Evolutionary conservation across 2,113 vertebrate genomes (phyloP), one percentile per base, ranked within the genome.

Genomic region (Neolamprologus devosi): DNA sequence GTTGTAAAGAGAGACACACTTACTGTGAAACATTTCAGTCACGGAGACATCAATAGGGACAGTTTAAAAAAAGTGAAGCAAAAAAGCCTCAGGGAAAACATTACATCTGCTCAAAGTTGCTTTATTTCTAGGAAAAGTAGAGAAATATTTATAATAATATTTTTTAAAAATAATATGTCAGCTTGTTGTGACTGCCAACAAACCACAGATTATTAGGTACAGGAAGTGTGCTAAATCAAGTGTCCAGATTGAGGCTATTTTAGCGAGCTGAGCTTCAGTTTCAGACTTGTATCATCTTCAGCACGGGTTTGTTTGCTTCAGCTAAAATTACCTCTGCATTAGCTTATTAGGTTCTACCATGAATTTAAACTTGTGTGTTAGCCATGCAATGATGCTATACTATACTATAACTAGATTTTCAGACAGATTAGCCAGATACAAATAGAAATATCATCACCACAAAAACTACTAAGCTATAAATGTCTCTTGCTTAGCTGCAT

Each of bases 401-500:
- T 23, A 55, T 55, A 23, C 33, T 37, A 37, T 21, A 68, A 13
- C 63, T 65, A 12, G 42, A 3, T n/a, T 75, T 84, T 8, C 9
- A 23, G n/a, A 13, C 19, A 58, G 28, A 60, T 35, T 65, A 65
- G 60, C 30, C 60, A n/a, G 17, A 65, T 68, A 49, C 73, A 78
- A 78, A 51, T 30, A 33, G 10, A 78, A 51, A 78, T 51, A 78
- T 28, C 26, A 78, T 30, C 73, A 51, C 16, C 28, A 30, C 45
- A 47, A 37, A 68, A 21, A 21, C 19, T 37, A 21, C 63, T 65
- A 13, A 19, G 28, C 40, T 80, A 81, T 57, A 17, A 21, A 70
- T 63, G 79, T 35, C 12, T 79, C 73, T 83, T 87, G 65, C 58
- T 89, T 13, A 45, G 60, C 85, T 85, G 81, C 63, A 80, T 11